These are phyloP conservation scores for Malacoctenus gilli DNA, from an alignment of 2,797 vertebrate species.

Conservation along the genomic window DNA sequence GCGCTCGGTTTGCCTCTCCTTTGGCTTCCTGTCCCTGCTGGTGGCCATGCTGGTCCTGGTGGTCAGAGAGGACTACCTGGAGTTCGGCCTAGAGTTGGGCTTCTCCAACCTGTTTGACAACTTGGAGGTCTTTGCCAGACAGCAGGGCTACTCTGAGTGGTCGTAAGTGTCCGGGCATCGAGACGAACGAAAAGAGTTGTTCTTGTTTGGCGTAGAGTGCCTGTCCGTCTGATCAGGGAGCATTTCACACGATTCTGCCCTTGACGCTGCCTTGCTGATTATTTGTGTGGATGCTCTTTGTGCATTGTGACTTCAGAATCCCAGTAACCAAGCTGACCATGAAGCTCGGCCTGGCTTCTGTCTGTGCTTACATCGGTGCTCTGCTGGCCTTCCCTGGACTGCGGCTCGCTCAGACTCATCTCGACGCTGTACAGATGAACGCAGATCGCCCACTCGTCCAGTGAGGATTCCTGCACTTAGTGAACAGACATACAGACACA, in stretches of 20 bases:
- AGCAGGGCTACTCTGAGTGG: constrained; percentile 88
- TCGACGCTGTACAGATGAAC: constrained; percentile 88
- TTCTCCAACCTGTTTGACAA: constrained; percentile 75
- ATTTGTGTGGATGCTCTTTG: too few relatives aligned
- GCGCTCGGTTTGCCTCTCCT: constrained; percentile 92
- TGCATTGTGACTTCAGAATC: constrained; percentile 76
- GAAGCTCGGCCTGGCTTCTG: constrained; percentile 86
- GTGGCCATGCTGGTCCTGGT: constrained; percentile 93
- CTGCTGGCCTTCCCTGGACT: constrained; percentile 94
- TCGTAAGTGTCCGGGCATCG: constrained; percentile 84
- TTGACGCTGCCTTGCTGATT: too few relatives aligned
- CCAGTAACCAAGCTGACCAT: constrained; percentile 87
- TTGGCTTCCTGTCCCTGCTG: constrained; percentile 90
- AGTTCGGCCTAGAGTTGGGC: constrained; percentile 92
- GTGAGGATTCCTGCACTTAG: constrained; percentile 68
- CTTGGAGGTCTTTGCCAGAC: constrained; percentile 86
- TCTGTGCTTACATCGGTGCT: constrained; percentile 89
- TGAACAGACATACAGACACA: rapidly evolving
- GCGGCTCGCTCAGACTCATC: constrained; percentile 93
- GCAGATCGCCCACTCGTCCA: constrained; percentile 85
- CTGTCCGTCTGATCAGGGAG: too few relatives aligned
- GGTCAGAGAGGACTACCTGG: constrained; percentile 89
- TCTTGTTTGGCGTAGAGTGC: too few relatives aligned
- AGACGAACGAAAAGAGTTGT: too few relatives aligned
- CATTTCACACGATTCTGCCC: too few relatives aligned